Percentiles rank a stretch among this genome's conserved stretches.
Conservation (phyloP, 2,113 vertebrate species). For the Muntiacus reevesi region DNA sequence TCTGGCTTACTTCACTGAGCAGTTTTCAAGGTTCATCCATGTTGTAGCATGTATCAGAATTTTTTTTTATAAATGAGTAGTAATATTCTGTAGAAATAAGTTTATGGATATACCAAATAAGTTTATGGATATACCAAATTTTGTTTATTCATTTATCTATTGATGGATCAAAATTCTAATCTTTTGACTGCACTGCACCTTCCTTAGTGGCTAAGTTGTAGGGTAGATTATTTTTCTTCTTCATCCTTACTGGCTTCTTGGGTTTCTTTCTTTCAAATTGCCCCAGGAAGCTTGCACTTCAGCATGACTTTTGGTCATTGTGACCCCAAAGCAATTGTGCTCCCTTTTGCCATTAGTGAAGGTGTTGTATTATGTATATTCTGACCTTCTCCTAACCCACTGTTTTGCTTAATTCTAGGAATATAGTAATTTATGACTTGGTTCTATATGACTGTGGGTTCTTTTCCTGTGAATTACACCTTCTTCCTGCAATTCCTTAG, state of each 20-base stretch:
- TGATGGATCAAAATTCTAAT: not conserved
- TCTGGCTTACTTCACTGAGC: not conserved
- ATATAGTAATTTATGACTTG: not conserved
- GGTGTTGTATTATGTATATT: not conserved
- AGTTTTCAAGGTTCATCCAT: constrained; percentile 17
- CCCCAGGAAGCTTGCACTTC: not conserved
- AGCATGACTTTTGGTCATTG: not conserved
- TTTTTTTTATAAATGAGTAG: not conserved
- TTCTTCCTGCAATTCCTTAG: not conserved
- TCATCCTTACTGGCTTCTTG: not conserved
- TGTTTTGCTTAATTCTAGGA: not conserved
- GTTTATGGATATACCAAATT: not conserved
- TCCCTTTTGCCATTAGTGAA: not conserved
- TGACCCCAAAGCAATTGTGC: not conserved
- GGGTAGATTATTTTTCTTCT: not conserved
- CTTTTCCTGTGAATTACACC: not conserved
- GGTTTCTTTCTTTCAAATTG: not conserved
- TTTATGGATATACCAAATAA: not conserved
- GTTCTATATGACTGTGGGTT: not conserved
- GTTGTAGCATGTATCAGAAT: not conserved
- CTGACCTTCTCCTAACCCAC: not conserved
- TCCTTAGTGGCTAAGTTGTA: not conserved
- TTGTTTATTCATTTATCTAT: not conserved
- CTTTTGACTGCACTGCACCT: not conserved
- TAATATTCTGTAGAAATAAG: not conserved